phyloP scores from a whole-genome alignment of 2,113 vertebrate genomes.

The Pollimyrus isidori region DNA sequence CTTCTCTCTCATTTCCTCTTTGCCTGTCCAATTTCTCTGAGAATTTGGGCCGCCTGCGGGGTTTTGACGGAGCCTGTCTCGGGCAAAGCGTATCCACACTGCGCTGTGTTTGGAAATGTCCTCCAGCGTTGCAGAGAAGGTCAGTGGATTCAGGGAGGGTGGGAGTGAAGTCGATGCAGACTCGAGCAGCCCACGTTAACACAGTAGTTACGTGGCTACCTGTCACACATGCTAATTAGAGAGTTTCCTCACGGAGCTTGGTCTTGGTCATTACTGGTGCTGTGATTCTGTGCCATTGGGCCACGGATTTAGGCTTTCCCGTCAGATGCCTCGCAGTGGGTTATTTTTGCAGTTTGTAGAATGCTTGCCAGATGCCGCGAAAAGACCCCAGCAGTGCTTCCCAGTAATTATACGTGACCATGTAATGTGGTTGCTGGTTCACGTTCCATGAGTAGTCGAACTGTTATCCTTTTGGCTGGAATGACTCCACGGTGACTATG shows the following conservation, averaged over 20 bases:
- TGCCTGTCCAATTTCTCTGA: background rate
- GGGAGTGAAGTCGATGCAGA: background rate
- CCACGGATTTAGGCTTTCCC: background rate
- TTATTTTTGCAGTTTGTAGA: background rate
- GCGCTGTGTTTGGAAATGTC: background rate
- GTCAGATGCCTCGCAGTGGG: background rate
- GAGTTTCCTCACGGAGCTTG: slow-evolving; percentile 63
- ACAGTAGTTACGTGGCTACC: slow-evolving; percentile 60
- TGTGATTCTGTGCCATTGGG: slow-evolving; percentile 27
- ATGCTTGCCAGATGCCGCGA: background rate
- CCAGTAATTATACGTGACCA: background rate
- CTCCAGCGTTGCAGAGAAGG: background rate
- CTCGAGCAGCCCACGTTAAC: background rate
- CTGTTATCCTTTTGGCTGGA: background rate
- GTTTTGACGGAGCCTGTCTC: background rate
- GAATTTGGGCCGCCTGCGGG: background rate
- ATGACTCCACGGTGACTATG: background rate
- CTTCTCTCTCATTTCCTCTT: background rate
- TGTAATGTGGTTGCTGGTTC: background rate
- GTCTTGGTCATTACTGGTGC: slow-evolving; percentile 68
- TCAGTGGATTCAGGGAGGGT: background rate
- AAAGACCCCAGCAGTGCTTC: background rate
- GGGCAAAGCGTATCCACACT: background rate
- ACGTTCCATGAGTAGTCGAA: background rate
- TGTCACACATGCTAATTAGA: slow-evolving; percentile 74